Evolutionary conservation across 2,888 invertebrate species (phyloP), one percentile per base, ranked within the genome.

Genomic region (Exephanes ischioxanthus): DNA sequence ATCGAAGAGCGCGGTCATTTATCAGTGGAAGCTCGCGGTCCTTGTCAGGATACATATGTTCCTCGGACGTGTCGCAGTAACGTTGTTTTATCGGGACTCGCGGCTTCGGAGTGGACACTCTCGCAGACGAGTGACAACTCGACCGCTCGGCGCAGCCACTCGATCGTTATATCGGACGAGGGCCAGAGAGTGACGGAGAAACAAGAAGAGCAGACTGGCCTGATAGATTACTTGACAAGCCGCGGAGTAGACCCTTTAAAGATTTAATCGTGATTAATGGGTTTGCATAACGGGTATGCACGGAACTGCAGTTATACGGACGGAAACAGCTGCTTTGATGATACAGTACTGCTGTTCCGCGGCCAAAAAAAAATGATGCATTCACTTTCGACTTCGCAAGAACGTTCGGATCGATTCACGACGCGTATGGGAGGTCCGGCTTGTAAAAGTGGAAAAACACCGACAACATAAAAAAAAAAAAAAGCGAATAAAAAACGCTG

Each of bases 191-290:
- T 16, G 79, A 48, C 22, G 6, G 37, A 66, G 72, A 37, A 33
- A 37, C 41, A 26, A 72, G 71, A 72, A 53, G 71, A 63, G 63
- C 89, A 87, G 89, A 90, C 89, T 87, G 86, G 87, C 86, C 90
- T 90, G 91, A 92, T 92, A 91, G 91, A 92, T 92, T 91, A 90
- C 91, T 91, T 86, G 90, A 90, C 91, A 90, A 90, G 89, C 90
- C 89, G 89, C 87, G 81, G 85, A 89, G 88, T 89, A 86, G 87
- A 89, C 86, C 89, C 89, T 89, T 91, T 90, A 90, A 91, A 91
- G 91, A 91, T 92, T 93, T 92, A 93, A 93, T 92, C 90, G 90
- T 92, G 92, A 93, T 92, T 91, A 91, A 92, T 91, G 88, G 86
- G 88, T 26, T 70, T 66, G 61, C 68, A 45, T 71, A 81, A 61